Conservation (phyloP, 2,888 invertebrate species). For the Synanthedon formicaeformis region DNA sequence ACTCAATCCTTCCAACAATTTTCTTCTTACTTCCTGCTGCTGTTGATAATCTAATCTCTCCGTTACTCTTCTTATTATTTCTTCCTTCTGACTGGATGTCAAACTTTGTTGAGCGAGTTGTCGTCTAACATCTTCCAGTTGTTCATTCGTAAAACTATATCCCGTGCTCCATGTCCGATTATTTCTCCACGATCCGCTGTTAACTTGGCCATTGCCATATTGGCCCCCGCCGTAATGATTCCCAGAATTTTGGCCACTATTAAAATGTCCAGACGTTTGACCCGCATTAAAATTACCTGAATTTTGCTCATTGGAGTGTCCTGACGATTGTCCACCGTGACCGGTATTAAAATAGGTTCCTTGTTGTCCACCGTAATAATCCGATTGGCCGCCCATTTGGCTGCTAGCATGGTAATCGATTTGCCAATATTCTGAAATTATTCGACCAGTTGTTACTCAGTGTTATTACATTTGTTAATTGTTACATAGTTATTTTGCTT, state of each 20-base stretch:
- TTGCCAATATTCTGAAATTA: slow-evolving; percentile 20
- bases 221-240: slow-evolving; percentile 3
- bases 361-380: background rate
- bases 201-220: slow-evolving; percentile 1
- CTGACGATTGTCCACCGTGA: slow-evolving; percentile 5
- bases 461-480: no score
- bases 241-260: slow-evolving; percentile 1
- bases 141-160: slow-evolving; percentile 30
- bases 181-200: slow-evolving; percentile 20
- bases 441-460: no score
- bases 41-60: slow-evolving; percentile 35
- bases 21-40: slow-evolving; percentile 36
- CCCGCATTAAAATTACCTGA: slow-evolving; percentile 7
- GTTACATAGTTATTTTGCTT: no score
- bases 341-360: background rate
- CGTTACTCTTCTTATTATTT: slow-evolving; percentile 31
- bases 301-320: slow-evolving; percentile 18
- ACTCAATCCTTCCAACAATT: slow-evolving; percentile 15
- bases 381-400: slow-evolving; percentile 1
- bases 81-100: slow-evolving; percentile 38
- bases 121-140: slow-evolving; percentile 38
- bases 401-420: slow-evolving; percentile 3
- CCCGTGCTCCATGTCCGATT: slow-evolving; percentile 34
- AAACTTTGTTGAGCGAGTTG: slow-evolving; percentile 22
- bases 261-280: slow-evolving; percentile 9